Evolutionary conservation across 2,888 invertebrate genomes (phyloP), one percentile per base, ranked within the genome.

Genomic region (Muscina levida): DNA sequence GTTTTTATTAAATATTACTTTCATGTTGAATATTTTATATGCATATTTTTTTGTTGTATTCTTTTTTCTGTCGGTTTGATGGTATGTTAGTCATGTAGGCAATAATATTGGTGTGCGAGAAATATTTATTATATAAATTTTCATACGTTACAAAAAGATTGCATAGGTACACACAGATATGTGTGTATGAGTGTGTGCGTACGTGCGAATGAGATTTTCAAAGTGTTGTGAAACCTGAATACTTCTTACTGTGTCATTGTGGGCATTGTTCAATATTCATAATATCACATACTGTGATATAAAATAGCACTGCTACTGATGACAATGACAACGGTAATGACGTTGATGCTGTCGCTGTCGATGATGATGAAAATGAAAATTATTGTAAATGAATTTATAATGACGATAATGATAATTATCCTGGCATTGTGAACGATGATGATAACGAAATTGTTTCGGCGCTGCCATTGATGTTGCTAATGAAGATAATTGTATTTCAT

Each of bases 281-380:
- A 62, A 62, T 42, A 42, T 42, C 39, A 62, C 39, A 48, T 48
- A 39, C 46, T 56, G 17, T 53, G 17, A 48, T 56, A 56, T 76
- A 44, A 71, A 71, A 37, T 66, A 70, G 11, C 71, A 46, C 13
- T 62, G 42, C 48, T 44, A 31, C 44, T 70, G 53, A 70, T 75
- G 75, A 59, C 11, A 11, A 59, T 39, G 39, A 17, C 8, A 31
- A 5, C 31, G 31, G 8, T 31, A 31, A 31, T 31, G 31, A 31
- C 8, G 31, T 31, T 31, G 8, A 31, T 31, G 8, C 3, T 31
- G 31, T 31, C 8, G 31, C 31, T 39, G 22, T 13, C 22, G 13
- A 59, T 26, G 37, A 31, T 5, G 57, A n/a, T 8, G n/a, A 26
- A 2, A n/a, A 57, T 37, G 17, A 48, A 8, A 17, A 48, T 46